A percentile compares a stretch with the other conserved stretches of the same genome.
Evolutionary conservation across 2,888 invertebrate species (phyloP).

Genomic region (Aethes cnicana): DNA sequence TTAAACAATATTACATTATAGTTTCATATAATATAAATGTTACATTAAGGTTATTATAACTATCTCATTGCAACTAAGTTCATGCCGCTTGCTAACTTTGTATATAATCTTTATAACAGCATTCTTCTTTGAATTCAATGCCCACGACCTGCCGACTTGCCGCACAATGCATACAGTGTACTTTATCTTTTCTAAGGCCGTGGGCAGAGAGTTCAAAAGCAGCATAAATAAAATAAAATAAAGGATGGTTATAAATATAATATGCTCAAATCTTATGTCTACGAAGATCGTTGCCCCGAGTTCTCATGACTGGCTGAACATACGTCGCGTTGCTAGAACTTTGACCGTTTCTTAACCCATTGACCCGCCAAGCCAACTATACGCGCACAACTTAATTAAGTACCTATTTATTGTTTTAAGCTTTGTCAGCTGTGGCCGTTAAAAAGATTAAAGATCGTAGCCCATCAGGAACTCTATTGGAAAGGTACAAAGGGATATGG

Average conservation of each 20-base stretch:
- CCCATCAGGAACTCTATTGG: no score
- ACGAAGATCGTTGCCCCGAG: slow-evolving; percentile 48
- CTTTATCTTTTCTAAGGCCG: slow-evolving; percentile 10
- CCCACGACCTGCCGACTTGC: background rate
- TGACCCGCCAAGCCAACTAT: no score
- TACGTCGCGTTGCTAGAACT: slow-evolving; percentile 36
- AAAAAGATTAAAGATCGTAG: no score
- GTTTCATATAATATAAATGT: no score
- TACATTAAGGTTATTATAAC: no score
- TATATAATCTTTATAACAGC: slow-evolving; percentile 11
- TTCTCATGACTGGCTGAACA: slow-evolving; percentile 69
- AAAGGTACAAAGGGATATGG: no score
- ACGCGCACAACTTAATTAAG: no score
- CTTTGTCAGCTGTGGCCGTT: no score
- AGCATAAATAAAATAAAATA: slow-evolving; percentile 13
- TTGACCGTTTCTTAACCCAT: no score
- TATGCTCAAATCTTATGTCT: slow-evolving; percentile 18
- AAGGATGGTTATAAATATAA: background rate
- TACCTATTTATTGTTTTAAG: no score
- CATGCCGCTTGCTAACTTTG: slow-evolving; percentile 17
- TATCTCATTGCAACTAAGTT: slow-evolving; percentile 18
- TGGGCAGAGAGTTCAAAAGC: slow-evolving; percentile 17
- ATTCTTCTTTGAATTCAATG: slow-evolving; percentile 20
- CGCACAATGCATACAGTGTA: background rate
- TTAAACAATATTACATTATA: no score